Evolutionary conservation across 2,888 invertebrate species (phyloP).

Genomic region (Willowsia nigromaculata): DNA sequence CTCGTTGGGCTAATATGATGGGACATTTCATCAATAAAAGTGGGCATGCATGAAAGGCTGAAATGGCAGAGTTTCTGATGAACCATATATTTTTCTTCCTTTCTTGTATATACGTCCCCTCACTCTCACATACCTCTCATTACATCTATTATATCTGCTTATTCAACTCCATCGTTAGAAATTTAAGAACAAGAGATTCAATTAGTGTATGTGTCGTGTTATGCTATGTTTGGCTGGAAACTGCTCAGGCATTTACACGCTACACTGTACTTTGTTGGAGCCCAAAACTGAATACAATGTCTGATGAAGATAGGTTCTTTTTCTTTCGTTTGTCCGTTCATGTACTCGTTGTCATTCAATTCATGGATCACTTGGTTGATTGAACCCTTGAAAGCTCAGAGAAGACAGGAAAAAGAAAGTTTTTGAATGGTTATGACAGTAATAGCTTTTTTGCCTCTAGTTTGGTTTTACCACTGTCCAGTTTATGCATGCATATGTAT

Average conservation of each 20-base stretch:
- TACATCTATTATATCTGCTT: background rate
- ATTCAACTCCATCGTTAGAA: background rate
- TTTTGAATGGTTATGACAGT: constrained; percentile 66
- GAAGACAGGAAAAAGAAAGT: constrained; percentile 56
- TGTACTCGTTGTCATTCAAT: background rate
- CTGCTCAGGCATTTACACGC: background rate
- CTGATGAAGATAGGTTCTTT: background rate
- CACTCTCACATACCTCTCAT: background rate
- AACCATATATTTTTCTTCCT: background rate
- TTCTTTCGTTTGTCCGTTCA: constrained; percentile 17
- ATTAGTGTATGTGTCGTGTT: background rate
- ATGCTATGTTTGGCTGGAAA: background rate
- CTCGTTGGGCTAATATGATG: background rate
- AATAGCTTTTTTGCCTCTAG: constrained; percentile 27
- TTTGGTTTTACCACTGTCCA: constrained; percentile 56
- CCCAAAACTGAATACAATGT: background rate
- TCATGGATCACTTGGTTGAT: constrained; percentile 64
- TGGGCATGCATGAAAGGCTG: background rate
- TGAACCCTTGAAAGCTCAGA: constrained; percentile 44
- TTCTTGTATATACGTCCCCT: background rate
- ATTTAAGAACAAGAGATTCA: background rate
- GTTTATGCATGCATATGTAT: background rate
- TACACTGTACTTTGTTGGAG: background rate
- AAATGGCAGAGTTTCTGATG: background rate
- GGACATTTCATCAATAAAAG: constrained; percentile 13